Evolutionary conservation across 2,888 invertebrate genomes (phyloP).

Genomic region (Trichogramma evanescens): DNA sequence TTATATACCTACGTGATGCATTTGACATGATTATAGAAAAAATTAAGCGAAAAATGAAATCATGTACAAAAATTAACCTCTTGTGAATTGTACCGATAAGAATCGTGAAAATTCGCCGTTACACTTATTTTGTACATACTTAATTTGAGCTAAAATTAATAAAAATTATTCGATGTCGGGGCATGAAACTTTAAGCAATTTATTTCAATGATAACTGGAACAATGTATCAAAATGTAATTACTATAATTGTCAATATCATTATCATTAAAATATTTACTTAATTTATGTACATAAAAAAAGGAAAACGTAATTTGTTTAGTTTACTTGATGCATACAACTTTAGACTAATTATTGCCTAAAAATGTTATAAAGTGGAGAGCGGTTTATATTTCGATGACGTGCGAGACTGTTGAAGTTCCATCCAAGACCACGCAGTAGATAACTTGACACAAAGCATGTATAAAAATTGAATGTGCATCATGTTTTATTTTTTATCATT

Average conservation of each 20-base stretch:
- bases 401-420: conserved; percentile 19
- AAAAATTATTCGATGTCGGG: conserved; percentile 15
- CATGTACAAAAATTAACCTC: too few relatives aligned
- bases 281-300: conserved; percentile 23
- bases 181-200: conserved; percentile 19
- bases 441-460: conserved; percentile 3
- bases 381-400: conserved; percentile 22
- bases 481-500: too few relatives aligned
- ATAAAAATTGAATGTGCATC: neutral
- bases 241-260: conserved; percentile 23
- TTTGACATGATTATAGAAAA: conserved; percentile 1
- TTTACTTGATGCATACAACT: conserved; percentile 22
- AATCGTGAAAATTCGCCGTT: conserved; percentile 9
- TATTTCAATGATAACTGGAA: conserved; percentile 19
- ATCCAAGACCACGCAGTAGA: conserved; percentile 16
- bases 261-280: conserved; percentile 19
- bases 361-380: conserved; percentile 23
- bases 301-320: conserved; percentile 17
- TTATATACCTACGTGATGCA: conserved; percentile 9
- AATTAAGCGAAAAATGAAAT: conserved; percentile 6
- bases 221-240: conserved; percentile 24
- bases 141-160: conserved; percentile 3
- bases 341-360: conserved; percentile 23
- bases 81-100: conserved; percentile 11
- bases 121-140: conserved; percentile 21